Evolutionary conservation across 2,113 vertebrate genomes (phyloP).

Genomic region (Pelusios castaneus): DNA sequence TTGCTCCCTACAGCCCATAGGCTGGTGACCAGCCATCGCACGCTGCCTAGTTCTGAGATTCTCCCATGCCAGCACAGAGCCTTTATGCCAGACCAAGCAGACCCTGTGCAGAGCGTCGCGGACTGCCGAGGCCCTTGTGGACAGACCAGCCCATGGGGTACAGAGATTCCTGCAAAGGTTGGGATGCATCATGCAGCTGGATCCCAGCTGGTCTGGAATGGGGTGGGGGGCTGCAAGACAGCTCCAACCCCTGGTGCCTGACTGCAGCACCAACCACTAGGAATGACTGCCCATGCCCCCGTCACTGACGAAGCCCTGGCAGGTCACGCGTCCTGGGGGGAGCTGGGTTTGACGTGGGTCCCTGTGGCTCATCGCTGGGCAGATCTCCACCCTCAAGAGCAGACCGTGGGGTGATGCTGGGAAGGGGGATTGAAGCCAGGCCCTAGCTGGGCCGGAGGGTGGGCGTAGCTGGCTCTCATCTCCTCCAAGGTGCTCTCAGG

Average conservation of each 20-base stretch:
- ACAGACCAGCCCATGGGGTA: too few species aligned
- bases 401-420: background rate
- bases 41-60: background rate
- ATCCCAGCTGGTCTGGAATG: too few species aligned
- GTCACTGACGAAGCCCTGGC: background rate
- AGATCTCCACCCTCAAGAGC: background rate
- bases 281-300: too few species aligned
- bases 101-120: too few species aligned
- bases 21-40: background rate
- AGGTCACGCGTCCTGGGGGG: background rate
- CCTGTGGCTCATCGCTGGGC: background rate
- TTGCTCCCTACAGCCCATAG: background rate
- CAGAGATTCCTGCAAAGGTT: too few species aligned
- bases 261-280: background rate
- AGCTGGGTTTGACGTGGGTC: background rate
- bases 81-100: too few species aligned
- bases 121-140: too few species aligned
- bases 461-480: background rate
- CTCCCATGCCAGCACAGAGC: background rate
- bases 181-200: too few species aligned
- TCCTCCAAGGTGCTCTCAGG: background rate
- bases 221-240: too few species aligned
- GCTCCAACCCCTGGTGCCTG: background rate
- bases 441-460: background rate
- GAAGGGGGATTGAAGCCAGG: too few species aligned